A percentile compares a stretch with the other conserved stretches of the same genome.
phyloP scores from a whole-genome alignment of 2,113 vertebrate genomes.

The Pollachius pollachius region DNA sequence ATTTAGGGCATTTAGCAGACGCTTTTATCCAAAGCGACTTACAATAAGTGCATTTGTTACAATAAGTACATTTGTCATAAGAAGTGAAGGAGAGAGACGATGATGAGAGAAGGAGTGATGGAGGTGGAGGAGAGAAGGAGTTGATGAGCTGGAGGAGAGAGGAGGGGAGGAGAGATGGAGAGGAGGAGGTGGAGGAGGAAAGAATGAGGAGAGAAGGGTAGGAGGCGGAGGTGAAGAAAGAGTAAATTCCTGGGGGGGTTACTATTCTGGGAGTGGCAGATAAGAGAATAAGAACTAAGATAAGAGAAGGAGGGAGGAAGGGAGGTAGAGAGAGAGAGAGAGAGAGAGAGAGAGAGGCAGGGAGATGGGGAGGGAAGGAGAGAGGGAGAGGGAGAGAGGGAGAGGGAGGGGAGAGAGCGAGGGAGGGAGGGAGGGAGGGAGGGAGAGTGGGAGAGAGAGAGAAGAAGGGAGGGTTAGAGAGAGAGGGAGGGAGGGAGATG shows the following conservation, averaged over 20 bases:
- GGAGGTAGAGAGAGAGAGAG: neutral
- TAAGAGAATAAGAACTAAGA: slow-evolving; percentile 53
- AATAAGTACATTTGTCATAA: no score
- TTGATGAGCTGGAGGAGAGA: no score
- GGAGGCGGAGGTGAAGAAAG: neutral
- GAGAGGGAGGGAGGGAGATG: neutral
- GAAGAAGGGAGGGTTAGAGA: no score
- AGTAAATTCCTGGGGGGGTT: slow-evolving; percentile 19
- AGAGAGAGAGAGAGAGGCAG: neutral
- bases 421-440: slow-evolving; percentile 3
- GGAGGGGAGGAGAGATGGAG: no score
- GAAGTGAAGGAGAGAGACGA: slow-evolving; percentile 32
- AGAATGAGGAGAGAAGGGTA: neutral
- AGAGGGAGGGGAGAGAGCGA: neutral
- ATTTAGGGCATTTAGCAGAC: no score
- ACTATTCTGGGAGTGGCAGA: slow-evolving; percentile 58
- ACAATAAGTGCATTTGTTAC: no score
- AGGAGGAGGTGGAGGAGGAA: neutral
- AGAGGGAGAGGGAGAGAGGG: neutral
- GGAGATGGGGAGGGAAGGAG: slow-evolving; percentile 4
- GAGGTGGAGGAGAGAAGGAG: no score
- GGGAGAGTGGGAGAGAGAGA: slow-evolving; percentile 12
- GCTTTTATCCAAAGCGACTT: no score
- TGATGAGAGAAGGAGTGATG: no score
- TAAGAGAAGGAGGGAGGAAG: slow-evolving; percentile 33